Evolutionary conservation across 2,888 invertebrate genomes (phyloP).

Genomic region (Syritta pipiens): DNA sequence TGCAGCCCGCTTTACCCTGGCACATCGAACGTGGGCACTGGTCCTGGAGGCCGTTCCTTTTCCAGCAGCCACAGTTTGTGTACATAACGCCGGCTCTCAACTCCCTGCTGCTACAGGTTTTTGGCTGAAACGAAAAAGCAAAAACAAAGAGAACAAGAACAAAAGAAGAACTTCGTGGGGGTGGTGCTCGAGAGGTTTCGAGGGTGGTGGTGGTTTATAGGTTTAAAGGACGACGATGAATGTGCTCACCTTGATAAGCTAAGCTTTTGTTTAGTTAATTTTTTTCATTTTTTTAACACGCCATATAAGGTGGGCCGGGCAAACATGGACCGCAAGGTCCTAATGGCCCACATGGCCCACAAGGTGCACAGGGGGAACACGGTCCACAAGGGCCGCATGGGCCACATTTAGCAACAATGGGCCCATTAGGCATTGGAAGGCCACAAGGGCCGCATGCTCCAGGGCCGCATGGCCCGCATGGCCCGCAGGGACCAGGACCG

Average conservation of each 20-base stretch:
- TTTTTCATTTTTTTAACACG: conserved; percentile 44
- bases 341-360: conserved; percentile 49
- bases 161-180: too few relatives aligned
- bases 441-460: conserved; percentile 69
- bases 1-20: conserved; percentile 77
- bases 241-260: conserved; percentile 49
- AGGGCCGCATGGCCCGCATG: conserved; percentile 74
- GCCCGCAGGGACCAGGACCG: conserved; percentile 70
- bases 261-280: not conserved
- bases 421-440: conserved; percentile 48
- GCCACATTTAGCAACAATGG: conserved; percentile 68
- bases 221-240: too few relatives aligned
- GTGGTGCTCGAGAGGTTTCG: too few relatives aligned
- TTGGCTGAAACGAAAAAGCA: conserved; percentile 74
- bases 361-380: conserved; percentile 41
- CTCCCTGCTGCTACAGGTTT: conserved; percentile 81
- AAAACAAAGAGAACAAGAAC: too few relatives aligned
- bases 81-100: conserved; percentile 81
- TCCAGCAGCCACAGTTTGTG: conserved; percentile 82
- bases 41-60: conserved; percentile 82
- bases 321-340: conserved; percentile 57
- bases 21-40: conserved; percentile 82
- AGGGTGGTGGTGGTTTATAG: too few relatives aligned
- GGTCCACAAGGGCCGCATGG: conserved; percentile 72
- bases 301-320: conserved; percentile 49